These are phyloP conservation scores for Pelobates fuscus DNA, from an alignment of 2,113 vertebrate species.

Conservation along the genomic window DNA sequence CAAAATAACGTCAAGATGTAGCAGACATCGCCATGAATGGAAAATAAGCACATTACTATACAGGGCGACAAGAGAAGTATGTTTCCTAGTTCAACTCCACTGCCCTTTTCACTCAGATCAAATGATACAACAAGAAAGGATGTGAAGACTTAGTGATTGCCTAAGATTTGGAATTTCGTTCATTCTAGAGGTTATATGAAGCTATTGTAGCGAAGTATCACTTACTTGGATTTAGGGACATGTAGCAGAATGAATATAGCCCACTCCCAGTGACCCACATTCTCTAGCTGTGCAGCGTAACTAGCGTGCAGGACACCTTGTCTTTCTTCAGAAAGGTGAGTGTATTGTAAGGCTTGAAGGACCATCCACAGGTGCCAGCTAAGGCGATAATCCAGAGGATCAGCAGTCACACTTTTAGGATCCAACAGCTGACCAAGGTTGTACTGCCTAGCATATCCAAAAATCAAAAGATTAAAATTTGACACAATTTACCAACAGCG, in stretches of 20 bases:
- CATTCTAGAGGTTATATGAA: neutral
- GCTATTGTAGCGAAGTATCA: neutral
- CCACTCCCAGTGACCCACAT: slow-evolving; percentile 88
- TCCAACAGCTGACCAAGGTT: slow-evolving; percentile 87
- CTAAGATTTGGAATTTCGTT: no score
- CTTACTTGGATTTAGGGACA: slow-evolving; percentile 74
- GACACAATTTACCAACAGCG: no score
- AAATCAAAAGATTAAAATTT: no score
- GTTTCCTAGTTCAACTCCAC: no score
- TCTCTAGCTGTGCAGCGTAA: slow-evolving; percentile 91
- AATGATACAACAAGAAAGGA: no score
- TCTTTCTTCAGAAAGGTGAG: slow-evolving; percentile 74
- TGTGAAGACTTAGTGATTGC: no score
- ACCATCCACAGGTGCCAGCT: slow-evolving; percentile 96
- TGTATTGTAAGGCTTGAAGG: slow-evolving; percentile 84
- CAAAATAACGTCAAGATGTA: no score
- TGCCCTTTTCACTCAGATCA: no score
- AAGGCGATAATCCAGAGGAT: slow-evolving; percentile 88
- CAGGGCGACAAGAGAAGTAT: no score
- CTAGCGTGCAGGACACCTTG: slow-evolving; percentile 82
- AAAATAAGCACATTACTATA: no score
- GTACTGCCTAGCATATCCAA: slow-evolving; percentile 72
- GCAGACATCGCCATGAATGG: neutral
- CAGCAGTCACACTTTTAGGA: slow-evolving; percentile 79
- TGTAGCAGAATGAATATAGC: slow-evolving; percentile 88